Conservation (phyloP, 2,113 vertebrate species). For the Rhinolophus ferrumequinum region DNA sequence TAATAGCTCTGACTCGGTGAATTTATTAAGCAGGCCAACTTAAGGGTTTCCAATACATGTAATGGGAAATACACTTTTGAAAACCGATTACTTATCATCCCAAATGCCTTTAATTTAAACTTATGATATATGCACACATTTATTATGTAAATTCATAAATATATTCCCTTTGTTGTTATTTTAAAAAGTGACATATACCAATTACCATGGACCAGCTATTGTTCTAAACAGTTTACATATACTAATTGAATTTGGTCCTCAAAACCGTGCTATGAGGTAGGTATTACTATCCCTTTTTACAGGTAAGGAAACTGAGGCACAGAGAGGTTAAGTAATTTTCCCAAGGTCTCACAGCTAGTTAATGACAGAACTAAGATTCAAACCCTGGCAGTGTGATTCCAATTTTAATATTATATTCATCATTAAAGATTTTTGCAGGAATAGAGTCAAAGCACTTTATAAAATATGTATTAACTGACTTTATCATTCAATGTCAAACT, state of each 20-base stretch:
- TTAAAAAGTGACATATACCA: background rate
- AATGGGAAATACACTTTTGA: background rate
- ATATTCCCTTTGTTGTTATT: background rate
- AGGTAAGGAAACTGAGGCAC: background rate
- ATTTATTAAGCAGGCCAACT: background rate
- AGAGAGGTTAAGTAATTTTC: background rate
- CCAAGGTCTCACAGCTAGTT: background rate
- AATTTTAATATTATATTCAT: background rate
- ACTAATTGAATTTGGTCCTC: background rate
- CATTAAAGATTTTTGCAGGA: background rate
- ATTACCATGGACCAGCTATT: background rate
- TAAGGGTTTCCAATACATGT: background rate
- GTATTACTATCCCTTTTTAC: background rate
- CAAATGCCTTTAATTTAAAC: slow-evolving; percentile 13
- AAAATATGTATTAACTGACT: slow-evolving; percentile 3
- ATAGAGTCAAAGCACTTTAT: background rate
- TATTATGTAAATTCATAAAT: background rate
- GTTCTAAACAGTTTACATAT: background rate
- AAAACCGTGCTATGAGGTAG: background rate
- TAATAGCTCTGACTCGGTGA: background rate
- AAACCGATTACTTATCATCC: background rate
- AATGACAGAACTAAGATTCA: background rate
- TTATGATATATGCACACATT: background rate
- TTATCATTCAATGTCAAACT: background rate
- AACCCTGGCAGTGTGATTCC: background rate